phyloP scores from a whole-genome alignment of 2,888 invertebrate genomes.

The Julus scandinavius region DNA sequence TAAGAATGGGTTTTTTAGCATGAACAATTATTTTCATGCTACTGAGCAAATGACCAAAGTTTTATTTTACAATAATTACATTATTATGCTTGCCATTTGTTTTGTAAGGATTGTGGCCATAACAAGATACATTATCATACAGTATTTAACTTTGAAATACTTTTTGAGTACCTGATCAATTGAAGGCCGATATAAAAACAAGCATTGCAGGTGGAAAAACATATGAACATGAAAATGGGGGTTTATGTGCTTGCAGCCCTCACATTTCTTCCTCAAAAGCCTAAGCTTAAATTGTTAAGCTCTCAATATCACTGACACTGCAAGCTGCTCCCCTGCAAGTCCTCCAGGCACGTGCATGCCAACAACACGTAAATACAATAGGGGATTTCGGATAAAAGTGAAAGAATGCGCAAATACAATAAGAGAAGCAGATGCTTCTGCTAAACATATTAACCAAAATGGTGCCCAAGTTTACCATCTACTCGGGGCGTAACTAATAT shows the following conservation, averaged over 20 bases:
- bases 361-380: constrained; percentile 10
- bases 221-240: neutral
- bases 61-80: too few species aligned
- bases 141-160: neutral
- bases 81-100: too few species aligned
- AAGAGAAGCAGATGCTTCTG: neutral
- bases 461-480: neutral
- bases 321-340: neutral
- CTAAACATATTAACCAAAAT: neutral
- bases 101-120: too few species aligned
- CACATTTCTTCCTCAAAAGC: too few species aligned
- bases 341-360: neutral
- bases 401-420: neutral
- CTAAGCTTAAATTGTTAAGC: neutral
- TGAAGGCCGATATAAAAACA: too few species aligned
- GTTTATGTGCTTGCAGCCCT: neutral
- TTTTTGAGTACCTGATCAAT: too few species aligned
- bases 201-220: neutral
- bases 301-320: neutral
- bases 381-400: neutral
- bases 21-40: too few species aligned
- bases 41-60: too few species aligned
- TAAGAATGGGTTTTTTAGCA: neutral
- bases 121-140: too few species aligned
- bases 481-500: too few species aligned